phyloP scores from a whole-genome alignment of 2,797 vertebrate genomes.

The Mus spretus region DNA sequence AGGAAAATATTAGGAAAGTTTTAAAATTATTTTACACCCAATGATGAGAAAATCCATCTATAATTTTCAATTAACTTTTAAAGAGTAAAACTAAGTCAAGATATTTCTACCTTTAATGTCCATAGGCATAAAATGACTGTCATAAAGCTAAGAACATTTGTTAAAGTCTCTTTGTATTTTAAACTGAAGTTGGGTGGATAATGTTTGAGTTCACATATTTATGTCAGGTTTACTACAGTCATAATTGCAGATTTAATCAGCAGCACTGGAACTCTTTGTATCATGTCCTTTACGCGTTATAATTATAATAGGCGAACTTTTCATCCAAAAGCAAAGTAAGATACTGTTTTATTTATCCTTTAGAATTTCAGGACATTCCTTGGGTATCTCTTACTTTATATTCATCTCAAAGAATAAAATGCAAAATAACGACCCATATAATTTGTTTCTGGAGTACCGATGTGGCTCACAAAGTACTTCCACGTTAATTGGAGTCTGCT shows the following conservation, averaged over 20 bases:
- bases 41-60: not conserved
- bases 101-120: conserved; percentile 54
- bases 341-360: conserved; percentile 56
- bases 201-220: conserved; percentile 25
- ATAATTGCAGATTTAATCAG: conserved; percentile 60
- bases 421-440: conserved; percentile 67
- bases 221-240: conserved; percentile 4
- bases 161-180: not conserved
- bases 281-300: conserved; percentile 29
- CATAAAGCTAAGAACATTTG: not conserved
- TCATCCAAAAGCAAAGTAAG: conserved; percentile 39
- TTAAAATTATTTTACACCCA: not conserved
- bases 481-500: conserved; percentile 66
- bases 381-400: conserved; percentile 64
- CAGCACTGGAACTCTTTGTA: conserved; percentile 34
- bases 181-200: conserved; percentile 5
- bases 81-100: conserved; percentile 29
- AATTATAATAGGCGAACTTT: conserved; percentile 8
- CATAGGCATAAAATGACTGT: not conserved
- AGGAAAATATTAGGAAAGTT: conserved; percentile 60
- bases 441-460: conserved; percentile 74
- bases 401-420: conserved; percentile 72
- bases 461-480: conserved; percentile 67
- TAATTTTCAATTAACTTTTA: conserved; percentile 54
- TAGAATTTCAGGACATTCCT: conserved; percentile 66